Percentiles rank a stretch among this genome's conserved stretches.
Evolutionary conservation across 2,113 vertebrate genomes (phyloP).

Genomic region (Mionectes macconnelli): DNA sequence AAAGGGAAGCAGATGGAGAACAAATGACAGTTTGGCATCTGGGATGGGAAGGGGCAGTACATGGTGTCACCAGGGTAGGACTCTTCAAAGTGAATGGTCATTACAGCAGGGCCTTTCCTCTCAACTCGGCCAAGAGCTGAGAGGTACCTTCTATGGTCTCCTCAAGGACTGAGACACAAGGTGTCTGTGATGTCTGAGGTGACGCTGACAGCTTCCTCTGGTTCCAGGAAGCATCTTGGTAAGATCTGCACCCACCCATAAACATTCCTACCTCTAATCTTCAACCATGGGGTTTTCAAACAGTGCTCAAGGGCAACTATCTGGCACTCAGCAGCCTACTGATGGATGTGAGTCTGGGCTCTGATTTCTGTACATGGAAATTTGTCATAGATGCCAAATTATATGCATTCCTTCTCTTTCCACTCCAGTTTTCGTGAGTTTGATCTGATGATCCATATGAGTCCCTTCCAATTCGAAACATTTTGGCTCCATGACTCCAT

Average conservation of each 20-base stretch:
- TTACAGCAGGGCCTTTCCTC: neutral
- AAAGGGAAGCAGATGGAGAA: neutral
- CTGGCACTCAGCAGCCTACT: neutral
- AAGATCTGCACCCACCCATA: neutral
- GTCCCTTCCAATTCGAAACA: neutral
- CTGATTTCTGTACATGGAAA: neutral
- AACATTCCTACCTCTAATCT: neutral
- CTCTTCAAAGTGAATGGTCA: neutral
- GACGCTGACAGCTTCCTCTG: neutral
- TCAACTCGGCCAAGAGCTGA: neutral
- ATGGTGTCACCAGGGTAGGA: fast-evolving
- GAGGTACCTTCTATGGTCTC: no score
- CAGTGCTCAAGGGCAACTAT: neutral
- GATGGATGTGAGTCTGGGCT: neutral
- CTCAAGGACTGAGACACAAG: neutral
- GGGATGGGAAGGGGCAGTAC: neutral
- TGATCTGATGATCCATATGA: neutral
- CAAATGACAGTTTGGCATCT: neutral
- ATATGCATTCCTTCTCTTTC: neutral
- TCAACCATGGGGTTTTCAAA: neutral
- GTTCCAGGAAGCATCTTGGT: neutral
- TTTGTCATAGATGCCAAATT: neutral
- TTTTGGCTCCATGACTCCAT: neutral
- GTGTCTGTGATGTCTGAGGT: no score
- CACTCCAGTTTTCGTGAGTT: fast-evolving